phyloP scores from a whole-genome alignment of 2,888 invertebrate genomes.

The Ceraclea dissimilis region DNA sequence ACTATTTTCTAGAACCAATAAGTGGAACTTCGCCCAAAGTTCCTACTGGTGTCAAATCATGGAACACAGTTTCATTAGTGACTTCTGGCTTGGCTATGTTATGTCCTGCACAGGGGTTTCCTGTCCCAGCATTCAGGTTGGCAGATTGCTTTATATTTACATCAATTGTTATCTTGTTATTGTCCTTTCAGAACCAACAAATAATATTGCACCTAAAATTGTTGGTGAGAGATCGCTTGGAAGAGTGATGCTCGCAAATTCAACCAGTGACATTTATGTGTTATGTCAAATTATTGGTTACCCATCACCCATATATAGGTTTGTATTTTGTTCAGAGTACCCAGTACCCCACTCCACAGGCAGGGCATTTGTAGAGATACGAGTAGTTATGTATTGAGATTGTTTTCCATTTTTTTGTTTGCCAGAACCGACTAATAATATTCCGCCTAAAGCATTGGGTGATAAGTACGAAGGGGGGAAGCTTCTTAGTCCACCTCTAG shows the following conservation, averaged over 20 bases:
- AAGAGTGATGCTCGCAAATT: conserved; percentile 24
- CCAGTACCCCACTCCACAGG: too few relatives aligned
- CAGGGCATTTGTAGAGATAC: not conserved
- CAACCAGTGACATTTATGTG: conserved; percentile 32
- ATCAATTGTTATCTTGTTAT: not conserved
- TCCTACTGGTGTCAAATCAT: conserved; percentile 45
- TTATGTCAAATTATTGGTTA: conserved; percentile 40
- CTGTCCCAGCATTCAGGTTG: conserved; percentile 55
- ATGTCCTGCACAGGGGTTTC: conserved; percentile 51
- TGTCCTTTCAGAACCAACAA: conserved; percentile 45
- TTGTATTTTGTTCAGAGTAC: conserved; percentile 4
- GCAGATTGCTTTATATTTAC: conserved; percentile 12
- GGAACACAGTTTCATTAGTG: conserved; percentile 31
- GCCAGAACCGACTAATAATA: conserved; percentile 53
- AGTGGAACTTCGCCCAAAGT: conserved; percentile 46
- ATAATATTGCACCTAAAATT: conserved; percentile 52
- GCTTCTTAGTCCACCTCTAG: conserved; percentile 41
- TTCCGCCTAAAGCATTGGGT: conserved; percentile 52
- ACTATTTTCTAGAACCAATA: conserved; percentile 40
- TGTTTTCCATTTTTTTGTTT: conserved; percentile 32
- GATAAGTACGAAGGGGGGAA: conserved; percentile 57
- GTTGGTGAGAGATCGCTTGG: conserved; percentile 23
- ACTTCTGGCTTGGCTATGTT: conserved; percentile 36
- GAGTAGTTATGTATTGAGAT: not conserved
- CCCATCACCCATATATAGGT: conserved; percentile 46